These are phyloP conservation scores for Oxyruncus cristatus DNA, from an alignment of 2,113 vertebrate species.

Conservation along the genomic window DNA sequence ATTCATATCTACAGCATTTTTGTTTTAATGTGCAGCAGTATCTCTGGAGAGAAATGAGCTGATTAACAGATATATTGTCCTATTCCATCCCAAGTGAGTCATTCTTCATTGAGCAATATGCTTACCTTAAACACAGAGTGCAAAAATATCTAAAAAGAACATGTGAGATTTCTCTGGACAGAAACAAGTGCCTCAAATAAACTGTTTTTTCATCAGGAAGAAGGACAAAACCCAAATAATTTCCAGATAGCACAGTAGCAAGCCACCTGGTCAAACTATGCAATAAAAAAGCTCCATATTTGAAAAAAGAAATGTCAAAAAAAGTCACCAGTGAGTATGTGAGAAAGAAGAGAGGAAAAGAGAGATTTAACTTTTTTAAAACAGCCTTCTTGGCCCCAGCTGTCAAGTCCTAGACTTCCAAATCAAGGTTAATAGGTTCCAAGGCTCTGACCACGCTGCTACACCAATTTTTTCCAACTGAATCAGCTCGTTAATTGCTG, in stretches of 20 bases:
- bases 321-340: not conserved
- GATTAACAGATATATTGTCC: slow-evolving; percentile 11
- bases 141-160: not conserved
- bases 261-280: not conserved
- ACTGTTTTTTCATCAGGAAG: not conserved
- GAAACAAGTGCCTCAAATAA: not conserved
- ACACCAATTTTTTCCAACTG: not conserved
- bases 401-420: not conserved
- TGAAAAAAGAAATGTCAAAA: not conserved
- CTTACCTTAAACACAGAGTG: not conserved
- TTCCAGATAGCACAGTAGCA: not conserved
- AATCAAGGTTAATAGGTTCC: slow-evolving; percentile 9
- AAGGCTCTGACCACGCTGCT: not conserved
- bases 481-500: not conserved
- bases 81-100: not conserved
- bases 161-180: not conserved
- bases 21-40: not conserved
- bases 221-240: not conserved
- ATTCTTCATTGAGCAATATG: not conserved
- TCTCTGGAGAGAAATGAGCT: not conserved
- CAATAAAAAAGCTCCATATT: not conserved
- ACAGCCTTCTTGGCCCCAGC: not conserved
- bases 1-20: not conserved
- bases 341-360: not conserved
- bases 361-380: not conserved